phyloP scores from a whole-genome alignment of 92 coral and sea anemone genomes.

The Muricea muricata region DNA sequence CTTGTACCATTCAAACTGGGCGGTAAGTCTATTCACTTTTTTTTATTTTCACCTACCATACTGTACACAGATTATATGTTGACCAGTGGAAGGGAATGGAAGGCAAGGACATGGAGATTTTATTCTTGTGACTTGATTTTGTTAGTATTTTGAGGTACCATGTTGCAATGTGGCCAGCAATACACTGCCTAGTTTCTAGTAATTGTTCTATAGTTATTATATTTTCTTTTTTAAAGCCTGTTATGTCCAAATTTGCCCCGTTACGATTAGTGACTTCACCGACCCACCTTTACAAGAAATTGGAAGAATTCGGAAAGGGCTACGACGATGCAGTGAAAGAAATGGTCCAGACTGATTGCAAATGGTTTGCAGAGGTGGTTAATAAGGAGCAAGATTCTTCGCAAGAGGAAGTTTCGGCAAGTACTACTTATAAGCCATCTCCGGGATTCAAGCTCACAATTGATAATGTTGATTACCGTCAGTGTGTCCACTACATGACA shows the following conservation, averaged over 20 bases:
- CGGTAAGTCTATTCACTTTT: conserved; percentile 56
- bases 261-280: conserved; percentile 55
- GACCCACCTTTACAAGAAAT: conserved; percentile 13
- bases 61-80: neutral
- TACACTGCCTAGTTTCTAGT: neutral
- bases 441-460: conserved; percentile 10
- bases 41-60: neutral
- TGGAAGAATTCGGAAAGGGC: conserved; percentile 12
- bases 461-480: conserved; percentile 33
- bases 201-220: neutral
- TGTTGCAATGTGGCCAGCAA: neutral
- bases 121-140: neutral
- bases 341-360: neutral
- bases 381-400: neutral
- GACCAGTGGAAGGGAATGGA: neutral
- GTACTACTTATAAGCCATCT: neutral
- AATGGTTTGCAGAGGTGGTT: neutral
- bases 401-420: neutral
- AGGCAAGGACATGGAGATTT: neutral
- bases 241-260: conserved; percentile 37
- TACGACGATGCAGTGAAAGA: neutral
- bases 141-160: neutral
- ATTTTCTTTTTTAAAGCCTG: neutral
- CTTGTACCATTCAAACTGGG: conserved; percentile 75
- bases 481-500: conserved; percentile 57